These are phyloP conservation scores for Callorhinus ursinus DNA, from an alignment of 2,113 vertebrate genomes.

Conservation along the genomic window DNA sequence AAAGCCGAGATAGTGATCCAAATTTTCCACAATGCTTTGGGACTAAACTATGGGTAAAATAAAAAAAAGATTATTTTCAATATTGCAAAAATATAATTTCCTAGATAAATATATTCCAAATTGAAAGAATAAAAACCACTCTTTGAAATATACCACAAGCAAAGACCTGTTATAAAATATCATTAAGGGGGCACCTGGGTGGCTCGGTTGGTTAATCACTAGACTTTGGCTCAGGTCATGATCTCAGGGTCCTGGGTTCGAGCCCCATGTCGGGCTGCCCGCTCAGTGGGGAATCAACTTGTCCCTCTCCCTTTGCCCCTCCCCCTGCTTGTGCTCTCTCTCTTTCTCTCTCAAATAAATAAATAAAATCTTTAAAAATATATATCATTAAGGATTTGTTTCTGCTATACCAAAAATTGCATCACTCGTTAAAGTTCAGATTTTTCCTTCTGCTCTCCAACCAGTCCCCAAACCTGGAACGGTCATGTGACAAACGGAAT, in stretches of 20 bases:
- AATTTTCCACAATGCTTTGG: background rate
- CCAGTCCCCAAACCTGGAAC: background rate
- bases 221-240: background rate
- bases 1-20: background rate
- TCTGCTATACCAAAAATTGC: background rate
- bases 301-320: background rate
- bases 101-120: background rate
- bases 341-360: background rate
- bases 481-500: background rate
- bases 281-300: background rate
- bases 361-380: background rate
- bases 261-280: background rate
- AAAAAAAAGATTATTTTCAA: background rate
- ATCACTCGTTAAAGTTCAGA: background rate
- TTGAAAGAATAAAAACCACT: background rate
- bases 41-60: background rate
- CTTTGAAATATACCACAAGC: background rate
- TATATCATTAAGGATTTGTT: background rate
- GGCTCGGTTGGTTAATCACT: background rate
- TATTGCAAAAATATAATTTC: background rate
- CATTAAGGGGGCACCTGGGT: background rate
- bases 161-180: background rate
- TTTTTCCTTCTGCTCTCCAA: background rate
- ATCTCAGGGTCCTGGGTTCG: background rate
- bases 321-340: background rate